These are phyloP conservation scores for Spisula subtruncata DNA, from an alignment of 2,888 invertebrate genomes.

Conservation along the genomic window DNA sequence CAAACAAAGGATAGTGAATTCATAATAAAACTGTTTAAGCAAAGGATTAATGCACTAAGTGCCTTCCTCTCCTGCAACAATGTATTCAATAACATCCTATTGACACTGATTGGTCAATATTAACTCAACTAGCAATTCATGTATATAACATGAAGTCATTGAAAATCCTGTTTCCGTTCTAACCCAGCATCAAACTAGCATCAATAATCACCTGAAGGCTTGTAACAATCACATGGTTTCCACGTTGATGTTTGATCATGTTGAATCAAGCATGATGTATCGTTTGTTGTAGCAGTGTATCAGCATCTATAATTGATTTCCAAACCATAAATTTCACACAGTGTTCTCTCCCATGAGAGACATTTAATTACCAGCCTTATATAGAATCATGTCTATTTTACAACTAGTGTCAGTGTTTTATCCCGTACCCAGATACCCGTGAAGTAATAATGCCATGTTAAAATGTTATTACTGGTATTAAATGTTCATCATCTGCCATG, in stretches of 20 bases:
- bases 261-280: neutral
- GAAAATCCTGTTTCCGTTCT: neutral
- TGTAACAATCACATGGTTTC: neutral
- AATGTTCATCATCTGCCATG: neutral
- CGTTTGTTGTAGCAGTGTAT: neutral
- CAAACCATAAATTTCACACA: neutral
- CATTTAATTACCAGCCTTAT: neutral
- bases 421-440: neutral
- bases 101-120: no score
- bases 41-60: no score
- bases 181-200: neutral
- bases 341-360: neutral
- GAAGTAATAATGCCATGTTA: neutral
- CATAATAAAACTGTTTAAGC: no score
- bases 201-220: neutral
- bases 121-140: no score
- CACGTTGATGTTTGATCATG: slow-evolving; percentile 4
- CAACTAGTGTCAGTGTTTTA: neutral
- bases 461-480: neutral
- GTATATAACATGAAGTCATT: neutral
- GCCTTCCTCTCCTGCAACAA: no score
- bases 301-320: slow-evolving; percentile 24
- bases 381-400: neutral
- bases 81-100: no score
- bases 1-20: no score